These are phyloP conservation scores for Acrocyrtus sp. DNA, from an alignment of 2,888 invertebrate species.

Conservation along the genomic window DNA sequence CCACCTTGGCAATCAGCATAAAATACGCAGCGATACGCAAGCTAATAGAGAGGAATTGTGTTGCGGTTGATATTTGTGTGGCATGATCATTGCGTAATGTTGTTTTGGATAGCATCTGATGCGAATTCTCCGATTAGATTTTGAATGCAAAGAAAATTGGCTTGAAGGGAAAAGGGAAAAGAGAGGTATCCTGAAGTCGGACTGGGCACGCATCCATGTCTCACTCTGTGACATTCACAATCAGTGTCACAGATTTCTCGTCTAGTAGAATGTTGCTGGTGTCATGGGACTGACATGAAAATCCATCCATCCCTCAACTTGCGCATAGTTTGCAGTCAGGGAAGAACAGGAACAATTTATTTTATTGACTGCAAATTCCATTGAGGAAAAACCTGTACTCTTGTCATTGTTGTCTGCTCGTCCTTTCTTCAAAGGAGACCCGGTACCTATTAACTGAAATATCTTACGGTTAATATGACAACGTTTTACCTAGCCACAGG, in stretches of 20 bases:
- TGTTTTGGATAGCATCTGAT: no score
- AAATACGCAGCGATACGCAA: background rate
- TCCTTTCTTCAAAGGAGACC: slow-evolving; percentile 25
- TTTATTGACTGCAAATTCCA: slow-evolving; percentile 55
- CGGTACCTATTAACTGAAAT: slow-evolving; percentile 33
- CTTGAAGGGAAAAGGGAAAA: no score
- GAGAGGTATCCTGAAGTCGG: no score
- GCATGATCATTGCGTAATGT: background rate
- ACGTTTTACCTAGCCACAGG: slow-evolving; percentile 20
- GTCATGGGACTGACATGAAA: slow-evolving; percentile 36
- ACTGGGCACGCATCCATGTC: no score
- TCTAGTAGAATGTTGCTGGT: slow-evolving; percentile 11
- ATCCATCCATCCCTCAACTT: no score
- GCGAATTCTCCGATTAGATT: no score
- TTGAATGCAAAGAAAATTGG: no score
- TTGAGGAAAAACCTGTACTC: slow-evolving; percentile 48
- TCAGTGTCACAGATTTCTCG: slow-evolving; percentile 30
- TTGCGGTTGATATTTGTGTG: background rate
- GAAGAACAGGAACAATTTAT: slow-evolving; percentile 51
- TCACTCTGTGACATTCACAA: slow-evolving; percentile 26
- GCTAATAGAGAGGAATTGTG: background rate
- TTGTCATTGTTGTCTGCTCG: slow-evolving; percentile 38
- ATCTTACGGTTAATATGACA: slow-evolving; percentile 25
- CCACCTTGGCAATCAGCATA: no score
- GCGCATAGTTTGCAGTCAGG: slow-evolving; percentile 19